Conservation (phyloP, 2,797 vertebrate genomes). For the Moxostoma hubbsi region DNA sequence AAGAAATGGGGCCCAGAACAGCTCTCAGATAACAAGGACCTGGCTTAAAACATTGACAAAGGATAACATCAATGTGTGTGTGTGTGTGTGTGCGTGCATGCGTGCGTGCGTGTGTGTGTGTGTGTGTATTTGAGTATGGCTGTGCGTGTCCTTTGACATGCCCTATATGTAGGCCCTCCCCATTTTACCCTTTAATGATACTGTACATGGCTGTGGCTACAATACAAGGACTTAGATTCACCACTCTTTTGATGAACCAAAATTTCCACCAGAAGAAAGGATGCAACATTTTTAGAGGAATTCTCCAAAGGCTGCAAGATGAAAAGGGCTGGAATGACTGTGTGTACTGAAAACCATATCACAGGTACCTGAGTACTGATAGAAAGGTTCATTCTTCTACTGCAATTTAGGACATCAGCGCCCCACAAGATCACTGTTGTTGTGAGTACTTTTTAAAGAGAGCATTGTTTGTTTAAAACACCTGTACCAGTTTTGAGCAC, state of each 20-base stretch:
- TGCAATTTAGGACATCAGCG: conserved; percentile 85
- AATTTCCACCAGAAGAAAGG: conserved; percentile 89
- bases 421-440: conserved; percentile 79
- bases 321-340: conserved; percentile 87
- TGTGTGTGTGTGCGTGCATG: conserved; percentile 65
- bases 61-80: conserved; percentile 87
- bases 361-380: conserved; percentile 81
- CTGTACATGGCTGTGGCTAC: conserved; percentile 75
- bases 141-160: conserved; percentile 49
- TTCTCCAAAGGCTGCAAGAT: conserved; percentile 91
- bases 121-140: conserved; percentile 55
- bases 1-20: conserved; percentile 87
- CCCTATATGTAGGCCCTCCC: conserved; percentile 53
- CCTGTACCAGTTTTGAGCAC: conserved; percentile 46
- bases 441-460: conserved; percentile 72
- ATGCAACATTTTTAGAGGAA: conserved; percentile 80
- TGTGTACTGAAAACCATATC: conserved; percentile 81
- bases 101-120: conserved; percentile 65
- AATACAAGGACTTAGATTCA: conserved; percentile 87
- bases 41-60: conserved; percentile 86
- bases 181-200: conserved; percentile 74
- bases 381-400: conserved; percentile 84
- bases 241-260: conserved; percentile 95
- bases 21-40: conserved; percentile 89
- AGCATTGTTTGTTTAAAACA: conserved; percentile 57